Percentiles rank a stretch among this genome's conserved stretches.
phyloP scores from a whole-genome alignment of 2,797 vertebrate genomes.

The Sebastes vulpes region DNA sequence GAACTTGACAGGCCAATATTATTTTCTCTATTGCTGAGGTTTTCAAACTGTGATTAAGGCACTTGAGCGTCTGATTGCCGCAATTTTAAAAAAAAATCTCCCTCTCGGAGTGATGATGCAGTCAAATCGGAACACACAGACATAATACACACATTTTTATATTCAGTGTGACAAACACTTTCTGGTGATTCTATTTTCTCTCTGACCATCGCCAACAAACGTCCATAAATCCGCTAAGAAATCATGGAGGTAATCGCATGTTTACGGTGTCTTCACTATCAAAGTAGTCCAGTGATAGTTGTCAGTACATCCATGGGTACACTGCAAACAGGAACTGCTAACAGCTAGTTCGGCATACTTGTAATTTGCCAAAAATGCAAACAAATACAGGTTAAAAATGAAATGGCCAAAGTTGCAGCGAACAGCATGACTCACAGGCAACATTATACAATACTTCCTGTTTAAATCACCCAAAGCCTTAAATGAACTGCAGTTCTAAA shows the following conservation, averaged over 20 bases:
- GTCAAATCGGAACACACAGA: neutral
- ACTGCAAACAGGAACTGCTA: neutral
- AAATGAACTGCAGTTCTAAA: neutral
- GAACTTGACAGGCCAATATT: neutral
- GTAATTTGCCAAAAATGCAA: neutral
- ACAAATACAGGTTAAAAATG: neutral
- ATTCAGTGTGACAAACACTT: neutral
- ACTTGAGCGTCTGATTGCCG: no score
- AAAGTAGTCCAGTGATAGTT: neutral
- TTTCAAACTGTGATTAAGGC: no score
- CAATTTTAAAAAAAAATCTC: no score
- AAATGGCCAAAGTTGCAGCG: neutral
- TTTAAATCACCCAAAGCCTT: neutral
- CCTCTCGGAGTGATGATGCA: accelerated
- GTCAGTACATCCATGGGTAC: neutral
- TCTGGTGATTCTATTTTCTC: neutral
- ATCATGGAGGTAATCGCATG: neutral
- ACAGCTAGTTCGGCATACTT: neutral
- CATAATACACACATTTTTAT: neutral
- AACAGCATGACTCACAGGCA: neutral
- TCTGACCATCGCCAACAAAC: neutral
- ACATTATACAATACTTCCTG: neutral
- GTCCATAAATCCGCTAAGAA: neutral
- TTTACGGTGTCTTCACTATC: neutral
- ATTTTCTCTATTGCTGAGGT: neutral